A percentile compares a stretch with the other conserved stretches of the same genome.
Evolutionary conservation across 2,888 invertebrate species (phyloP).

Genomic region (Uropetala carovei): DNA sequence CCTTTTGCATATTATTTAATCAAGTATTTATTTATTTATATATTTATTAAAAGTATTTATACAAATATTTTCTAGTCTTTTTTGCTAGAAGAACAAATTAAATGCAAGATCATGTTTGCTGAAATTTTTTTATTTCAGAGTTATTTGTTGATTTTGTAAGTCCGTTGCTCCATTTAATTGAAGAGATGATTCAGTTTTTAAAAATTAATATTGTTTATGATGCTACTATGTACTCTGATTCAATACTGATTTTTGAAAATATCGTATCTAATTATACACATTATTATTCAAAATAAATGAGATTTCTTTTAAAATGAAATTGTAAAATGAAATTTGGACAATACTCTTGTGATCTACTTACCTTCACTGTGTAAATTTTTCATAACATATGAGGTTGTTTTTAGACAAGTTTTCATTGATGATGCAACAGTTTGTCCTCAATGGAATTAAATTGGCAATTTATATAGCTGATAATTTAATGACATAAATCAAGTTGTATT

Average conservation of each 20-base stretch:
- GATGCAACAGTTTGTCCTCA: constrained; percentile 35
- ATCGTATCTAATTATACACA: constrained; percentile 26
- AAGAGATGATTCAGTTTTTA: background rate
- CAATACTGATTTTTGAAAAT: background rate
- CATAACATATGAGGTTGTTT: constrained; percentile 24
- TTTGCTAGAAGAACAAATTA: background rate
- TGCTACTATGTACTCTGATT: background rate
- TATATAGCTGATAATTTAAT: constrained; percentile 33
- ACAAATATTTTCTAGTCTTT: constrained; percentile 37
- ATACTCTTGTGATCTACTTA: constrained; percentile 55
- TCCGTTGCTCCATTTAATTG: background rate
- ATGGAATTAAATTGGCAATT: constrained; percentile 29
- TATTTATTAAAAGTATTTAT: background rate
- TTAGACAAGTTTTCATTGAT: constrained; percentile 41
- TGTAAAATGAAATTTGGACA: constrained; percentile 37
- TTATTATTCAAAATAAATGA: constrained; percentile 44
- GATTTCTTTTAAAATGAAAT: constrained; percentile 17
- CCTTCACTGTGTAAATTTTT: constrained; percentile 29
- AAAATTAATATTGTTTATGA: background rate
- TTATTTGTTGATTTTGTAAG: background rate
- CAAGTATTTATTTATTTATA: constrained; percentile 14
- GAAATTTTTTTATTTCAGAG: background rate
- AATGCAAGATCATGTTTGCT: background rate
- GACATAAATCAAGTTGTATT: constrained; percentile 38
- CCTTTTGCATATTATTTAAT: background rate